phyloP scores from a whole-genome alignment of 2,797 vertebrate genomes.

The Spatula versicolor region DNA sequence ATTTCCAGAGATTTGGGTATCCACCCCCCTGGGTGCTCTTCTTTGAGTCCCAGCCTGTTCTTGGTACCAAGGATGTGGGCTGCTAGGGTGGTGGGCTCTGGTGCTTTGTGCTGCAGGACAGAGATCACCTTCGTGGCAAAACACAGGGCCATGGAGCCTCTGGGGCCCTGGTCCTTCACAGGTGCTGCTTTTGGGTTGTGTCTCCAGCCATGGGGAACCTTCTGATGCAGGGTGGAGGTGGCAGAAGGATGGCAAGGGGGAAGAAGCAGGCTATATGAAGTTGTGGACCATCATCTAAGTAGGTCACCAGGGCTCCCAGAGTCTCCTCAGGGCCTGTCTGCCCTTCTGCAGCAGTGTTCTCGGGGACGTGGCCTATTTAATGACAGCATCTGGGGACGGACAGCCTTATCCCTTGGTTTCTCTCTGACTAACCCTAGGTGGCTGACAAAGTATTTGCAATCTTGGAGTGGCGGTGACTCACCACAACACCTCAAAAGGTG shows the following conservation, averaged over 20 bases:
- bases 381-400: not conserved
- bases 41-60: not conserved
- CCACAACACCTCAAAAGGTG: accelerated
- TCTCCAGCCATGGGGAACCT: accelerated
- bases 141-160: not conserved
- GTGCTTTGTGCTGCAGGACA: not conserved
- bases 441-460: not conserved
- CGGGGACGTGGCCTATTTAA: not conserved
- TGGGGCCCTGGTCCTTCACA: accelerated
- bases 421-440: not conserved
- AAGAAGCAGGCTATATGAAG: not conserved
- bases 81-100: accelerated
- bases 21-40: not conserved
- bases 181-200: accelerated
- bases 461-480: not conserved
- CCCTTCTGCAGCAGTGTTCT: not conserved
- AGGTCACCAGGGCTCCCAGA: not conserved
- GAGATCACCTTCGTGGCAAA: not conserved
- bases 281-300: not conserved
- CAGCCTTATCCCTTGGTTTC: not conserved
- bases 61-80: not conserved
- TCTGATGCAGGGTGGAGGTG: not conserved
- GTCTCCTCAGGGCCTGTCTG: not conserved
- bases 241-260: accelerated
- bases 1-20: not conserved